A percentile compares a stretch with the other conserved stretches of the same genome.
phyloP scores from a whole-genome alignment of 2,888 invertebrate genomes.

The Margaritifera margaritifera region DNA sequence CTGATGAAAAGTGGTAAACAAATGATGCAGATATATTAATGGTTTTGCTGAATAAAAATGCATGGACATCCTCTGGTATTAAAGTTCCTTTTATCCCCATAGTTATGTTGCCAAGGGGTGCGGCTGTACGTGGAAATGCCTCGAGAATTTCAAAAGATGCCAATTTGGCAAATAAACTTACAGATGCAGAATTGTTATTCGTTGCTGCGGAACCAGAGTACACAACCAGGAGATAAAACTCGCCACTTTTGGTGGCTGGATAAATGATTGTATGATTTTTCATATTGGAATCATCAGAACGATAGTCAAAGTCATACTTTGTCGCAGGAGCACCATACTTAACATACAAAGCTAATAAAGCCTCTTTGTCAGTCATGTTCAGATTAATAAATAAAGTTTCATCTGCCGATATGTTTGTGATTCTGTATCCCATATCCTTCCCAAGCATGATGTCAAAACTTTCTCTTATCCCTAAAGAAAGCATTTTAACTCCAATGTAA shows the following conservation, averaged over 20 bases:
- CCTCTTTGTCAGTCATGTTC: slow-evolving; percentile 1
- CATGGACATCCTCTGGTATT: slow-evolving; percentile 15
- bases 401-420: slow-evolving; percentile 17
- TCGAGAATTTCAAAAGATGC: slow-evolving; percentile 28
- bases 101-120: slow-evolving; percentile 15
- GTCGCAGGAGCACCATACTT: slow-evolving; percentile 21
- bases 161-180: slow-evolving; percentile 11
- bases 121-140: slow-evolving; percentile 8
- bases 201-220: neutral
- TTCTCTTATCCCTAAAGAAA: neutral
- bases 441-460: neutral
- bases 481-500: slow-evolving; percentile 2
- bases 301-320: slow-evolving; percentile 18
- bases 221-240: slow-evolving; percentile 20
- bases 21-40: neutral
- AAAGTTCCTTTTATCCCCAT: slow-evolving; percentile 19
- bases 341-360: slow-evolving; percentile 13
- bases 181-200: neutral
- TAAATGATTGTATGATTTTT: slow-evolving; percentile 17
- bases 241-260: slow-evolving; percentile 17
- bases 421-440: slow-evolving; percentile 3
- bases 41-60: slow-evolving; percentile 6
- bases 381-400: slow-evolving; percentile 20
- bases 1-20: slow-evolving; percentile 18
- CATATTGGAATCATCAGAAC: slow-evolving; percentile 15